These are phyloP conservation scores for Arrhamphus sclerolepis DNA, from an alignment of 2,797 vertebrate genomes.

Conservation along the genomic window DNA sequence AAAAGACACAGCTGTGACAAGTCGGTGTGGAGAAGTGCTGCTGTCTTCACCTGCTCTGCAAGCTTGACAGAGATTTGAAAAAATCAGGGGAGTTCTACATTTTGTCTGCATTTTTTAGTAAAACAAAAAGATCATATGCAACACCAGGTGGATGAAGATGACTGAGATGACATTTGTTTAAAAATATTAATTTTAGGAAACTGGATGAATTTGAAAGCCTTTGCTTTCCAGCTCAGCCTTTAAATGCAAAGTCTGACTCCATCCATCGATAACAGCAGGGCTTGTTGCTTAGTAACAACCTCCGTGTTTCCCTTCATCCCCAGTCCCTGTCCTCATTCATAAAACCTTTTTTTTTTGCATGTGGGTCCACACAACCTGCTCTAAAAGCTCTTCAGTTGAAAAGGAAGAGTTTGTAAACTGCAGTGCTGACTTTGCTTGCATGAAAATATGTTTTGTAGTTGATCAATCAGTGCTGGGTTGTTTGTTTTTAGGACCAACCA, in stretches of 20 bases:
- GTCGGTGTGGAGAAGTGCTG: slow-evolving; percentile 23
- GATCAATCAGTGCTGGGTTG: slow-evolving; percentile 2
- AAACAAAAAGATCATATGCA: too few species aligned
- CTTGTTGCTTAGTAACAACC: slow-evolving; percentile 75
- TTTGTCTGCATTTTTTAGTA: too few species aligned
- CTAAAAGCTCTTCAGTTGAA: slow-evolving; percentile 29
- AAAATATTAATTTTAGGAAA: slow-evolving; percentile 5
- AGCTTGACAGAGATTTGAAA: slow-evolving; percentile 37
- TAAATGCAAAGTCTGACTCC: slow-evolving; percentile 22
- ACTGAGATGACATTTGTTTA: neutral
- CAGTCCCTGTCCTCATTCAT: slow-evolving; percentile 61
- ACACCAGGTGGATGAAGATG: neutral
- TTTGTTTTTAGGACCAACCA: slow-evolving; percentile 7
- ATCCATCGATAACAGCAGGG: slow-evolving; percentile 34
- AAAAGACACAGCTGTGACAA: slow-evolving; percentile 6
- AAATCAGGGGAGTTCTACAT: too few species aligned
- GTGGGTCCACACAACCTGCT: slow-evolving; percentile 9
- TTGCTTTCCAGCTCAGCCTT: slow-evolving; percentile 5
- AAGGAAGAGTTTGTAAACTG: slow-evolving; percentile 11
- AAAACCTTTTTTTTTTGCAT: slow-evolving; percentile 35
- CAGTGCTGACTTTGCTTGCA: slow-evolving; percentile 3
- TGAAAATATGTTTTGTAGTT: slow-evolving; percentile 8
- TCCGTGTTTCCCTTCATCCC: slow-evolving; percentile 30
- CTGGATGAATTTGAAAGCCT: slow-evolving; percentile 3
- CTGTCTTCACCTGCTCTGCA: slow-evolving; percentile 26